Evolutionary conservation across 1,140 invertebrate species (phyloP), one percentile per base, ranked within the genome.

Genomic region (Hylaeus volcanicus): DNA sequence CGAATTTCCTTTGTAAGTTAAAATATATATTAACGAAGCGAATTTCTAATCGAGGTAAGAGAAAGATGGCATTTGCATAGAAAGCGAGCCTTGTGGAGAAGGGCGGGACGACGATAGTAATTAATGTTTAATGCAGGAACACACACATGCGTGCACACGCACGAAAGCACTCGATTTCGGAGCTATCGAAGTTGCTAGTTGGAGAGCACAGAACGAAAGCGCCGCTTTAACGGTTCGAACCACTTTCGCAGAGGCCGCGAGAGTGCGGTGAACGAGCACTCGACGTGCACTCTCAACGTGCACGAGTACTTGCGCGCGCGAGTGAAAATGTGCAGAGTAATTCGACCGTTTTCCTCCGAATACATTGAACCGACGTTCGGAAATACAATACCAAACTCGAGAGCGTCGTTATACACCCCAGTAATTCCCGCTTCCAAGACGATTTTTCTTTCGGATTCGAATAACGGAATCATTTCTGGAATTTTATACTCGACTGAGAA

Each of bases 261-360:
- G 76, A 73, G 77, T 48, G 43, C 77, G 37, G 51, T 79, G 77
- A 79, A 79, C 77, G 77, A 79, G 77, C 77, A 79, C 77, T 79
- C 70, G 70, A 78, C 14, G 41, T 51, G 63, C 63, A 60, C 78
- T 73, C 69, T 64, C 43, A 41, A 74, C 45, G 70, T 65, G 77
- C 43, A 43, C 39, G 14, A 39, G 41, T 55, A 65, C 60, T 74
- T 8, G 15, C 37, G 11, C 65, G 55, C 37, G 48, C 58, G 76
- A 48, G 43, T 78, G 68, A 55, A 72, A 78, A 78, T 71, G 72
- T 48, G 14, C 37, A 41, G 11, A 43, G n/a, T 43, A 12, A 15
- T 11, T 43, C 43, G 8, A 9, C 45, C 3, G 11, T 6, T 48
- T 15, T 37, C 1, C n/a, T n/a, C 5, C 43, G 11, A 51, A 51